phyloP scores from a whole-genome alignment of 2,888 invertebrate species.

The Didymodactylos carnosus region DNA sequence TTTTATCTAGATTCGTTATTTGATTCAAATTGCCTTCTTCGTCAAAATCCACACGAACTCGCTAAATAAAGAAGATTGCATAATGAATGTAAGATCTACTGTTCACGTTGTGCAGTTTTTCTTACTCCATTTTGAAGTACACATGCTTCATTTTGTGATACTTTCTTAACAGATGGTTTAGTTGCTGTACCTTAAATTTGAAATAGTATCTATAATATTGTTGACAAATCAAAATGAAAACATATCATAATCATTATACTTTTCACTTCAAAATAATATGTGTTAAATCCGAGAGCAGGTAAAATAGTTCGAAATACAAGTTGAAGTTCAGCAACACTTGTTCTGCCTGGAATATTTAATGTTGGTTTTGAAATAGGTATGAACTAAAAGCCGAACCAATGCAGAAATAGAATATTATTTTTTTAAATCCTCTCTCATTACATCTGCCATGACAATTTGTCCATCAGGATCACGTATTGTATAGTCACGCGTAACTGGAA shows the following conservation, averaged over 20 bases:
- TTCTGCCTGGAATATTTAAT: constrained; percentile 33
- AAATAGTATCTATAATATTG: neutral
- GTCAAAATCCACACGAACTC: neutral
- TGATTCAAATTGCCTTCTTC: neutral
- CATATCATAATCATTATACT: too few species aligned
- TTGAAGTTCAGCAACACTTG: constrained; percentile 47
- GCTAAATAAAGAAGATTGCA: neutral
- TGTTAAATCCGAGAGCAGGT: neutral
- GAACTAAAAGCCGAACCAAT: neutral
- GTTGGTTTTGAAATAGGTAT: constrained; percentile 38
- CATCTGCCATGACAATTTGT: constrained; percentile 21
- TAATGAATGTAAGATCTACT: too few species aligned
- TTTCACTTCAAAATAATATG: neutral
- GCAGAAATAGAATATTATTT: neutral
- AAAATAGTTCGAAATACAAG: constrained; percentile 47
- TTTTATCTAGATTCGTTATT: neutral
- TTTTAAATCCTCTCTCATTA: constrained; percentile 13
- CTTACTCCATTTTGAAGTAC: neutral
- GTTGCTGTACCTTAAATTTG: neutral
- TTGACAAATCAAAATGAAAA: neutral
- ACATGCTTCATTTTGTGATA: neutral
- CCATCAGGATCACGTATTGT: constrained; percentile 44
- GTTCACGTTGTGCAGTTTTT: neutral
- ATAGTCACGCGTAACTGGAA: constrained; percentile 41
- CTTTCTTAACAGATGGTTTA: neutral